A percentile compares a stretch with the other conserved stretches of the same genome.
These are phyloP conservation scores for Barnardius zonarius DNA, from an alignment of 2,113 vertebrate genomes.

Conservation along the genomic window DNA sequence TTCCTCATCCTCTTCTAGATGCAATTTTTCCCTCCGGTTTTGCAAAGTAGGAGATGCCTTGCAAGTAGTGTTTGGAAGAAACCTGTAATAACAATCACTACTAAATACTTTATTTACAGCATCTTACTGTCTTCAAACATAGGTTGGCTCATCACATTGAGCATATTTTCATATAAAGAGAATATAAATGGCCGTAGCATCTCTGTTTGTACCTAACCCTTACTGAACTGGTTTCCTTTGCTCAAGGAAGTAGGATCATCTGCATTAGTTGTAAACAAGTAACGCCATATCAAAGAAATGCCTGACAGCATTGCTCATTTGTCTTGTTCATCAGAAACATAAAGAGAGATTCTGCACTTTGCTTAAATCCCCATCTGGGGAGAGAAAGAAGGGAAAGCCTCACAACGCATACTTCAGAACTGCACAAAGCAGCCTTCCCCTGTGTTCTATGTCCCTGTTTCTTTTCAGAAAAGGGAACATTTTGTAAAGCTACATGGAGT, in stretches of 20 bases:
- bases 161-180: background rate
- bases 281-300: background rate
- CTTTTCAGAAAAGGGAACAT: constrained; percentile 32
- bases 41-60: background rate
- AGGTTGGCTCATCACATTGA: background rate
- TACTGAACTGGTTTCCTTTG: background rate
- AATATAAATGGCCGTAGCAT: background rate
- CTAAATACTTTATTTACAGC: background rate
- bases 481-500: background rate
- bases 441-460: background rate
- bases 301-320: background rate
- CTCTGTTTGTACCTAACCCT: background rate
- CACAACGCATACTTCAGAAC: background rate
- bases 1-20: constrained; percentile 16
- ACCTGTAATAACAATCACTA: background rate
- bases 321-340: background rate
- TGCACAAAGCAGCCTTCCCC: constrained; percentile 21
- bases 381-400: constrained; percentile 23
- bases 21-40: background rate
- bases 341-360: background rate
- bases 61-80: background rate
- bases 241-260: background rate
- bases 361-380: background rate
- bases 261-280: background rate
- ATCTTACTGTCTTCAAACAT: background rate